Evolutionary conservation across 1,140 invertebrate genomes (phyloP).

Genomic region (Hylyphantes graminicola): DNA sequence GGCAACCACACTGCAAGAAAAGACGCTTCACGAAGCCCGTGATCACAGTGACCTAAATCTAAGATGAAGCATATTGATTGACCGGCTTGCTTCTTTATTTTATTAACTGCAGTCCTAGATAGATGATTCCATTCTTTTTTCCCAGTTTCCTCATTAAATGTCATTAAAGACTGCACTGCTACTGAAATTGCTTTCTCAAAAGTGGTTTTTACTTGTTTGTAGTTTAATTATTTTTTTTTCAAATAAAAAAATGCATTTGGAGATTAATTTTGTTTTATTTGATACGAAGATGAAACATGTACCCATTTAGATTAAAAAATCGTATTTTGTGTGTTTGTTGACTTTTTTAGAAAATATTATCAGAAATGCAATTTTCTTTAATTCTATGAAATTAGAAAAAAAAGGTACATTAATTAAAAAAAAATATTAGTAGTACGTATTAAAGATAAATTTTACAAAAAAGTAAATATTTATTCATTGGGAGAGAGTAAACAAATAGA

Average conservation of each 20-base stretch:
- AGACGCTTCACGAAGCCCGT: constrained; percentile 36
- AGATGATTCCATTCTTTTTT: constrained; percentile 21
- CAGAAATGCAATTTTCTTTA: not conserved
- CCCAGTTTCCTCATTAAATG: constrained; percentile 30
- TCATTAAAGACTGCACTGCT: constrained; percentile 1
- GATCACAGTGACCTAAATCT: constrained; percentile 55
- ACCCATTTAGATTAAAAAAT: too few species aligned
- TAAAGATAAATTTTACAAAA: too few species aligned
- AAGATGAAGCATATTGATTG: constrained; percentile 55
- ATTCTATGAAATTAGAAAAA: not conserved
- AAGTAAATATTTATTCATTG: too few species aligned
- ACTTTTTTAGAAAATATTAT: not conserved
- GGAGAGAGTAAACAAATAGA: too few species aligned
- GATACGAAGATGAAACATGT: too few species aligned
- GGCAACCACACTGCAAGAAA: not conserved
- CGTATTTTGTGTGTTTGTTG: too few species aligned
- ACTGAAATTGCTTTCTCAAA: constrained; percentile 12
- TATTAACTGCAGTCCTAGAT: constrained; percentile 2
- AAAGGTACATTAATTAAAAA: not conserved
- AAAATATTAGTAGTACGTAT: not conserved
- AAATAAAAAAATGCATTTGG: not conserved
- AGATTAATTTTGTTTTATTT: too few species aligned
- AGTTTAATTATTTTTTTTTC: not conserved
- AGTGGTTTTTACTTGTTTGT: not conserved
- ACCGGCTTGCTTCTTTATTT: constrained; percentile 39